These are phyloP conservation scores for Patella depressa DNA, from an alignment of 2,888 invertebrate genomes.

Conservation along the genomic window DNA sequence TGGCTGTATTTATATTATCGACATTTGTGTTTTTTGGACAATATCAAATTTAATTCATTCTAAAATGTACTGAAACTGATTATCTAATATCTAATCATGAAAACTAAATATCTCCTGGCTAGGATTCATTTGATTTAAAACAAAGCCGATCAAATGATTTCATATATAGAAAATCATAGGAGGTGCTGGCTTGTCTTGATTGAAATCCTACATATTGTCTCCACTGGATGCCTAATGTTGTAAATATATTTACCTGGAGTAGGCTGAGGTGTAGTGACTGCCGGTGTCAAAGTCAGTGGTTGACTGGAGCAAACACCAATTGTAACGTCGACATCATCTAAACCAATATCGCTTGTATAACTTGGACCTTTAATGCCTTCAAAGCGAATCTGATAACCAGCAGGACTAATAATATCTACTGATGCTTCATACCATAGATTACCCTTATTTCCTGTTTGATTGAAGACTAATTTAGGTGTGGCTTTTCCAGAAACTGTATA, in stretches of 20 bases:
- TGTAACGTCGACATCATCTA: constrained; percentile 51
- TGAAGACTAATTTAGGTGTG: constrained; percentile 40
- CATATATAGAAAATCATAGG: no score
- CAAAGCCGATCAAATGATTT: no score
- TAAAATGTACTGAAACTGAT: no score
- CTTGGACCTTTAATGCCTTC: constrained; percentile 54
- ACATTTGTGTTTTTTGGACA: no score
- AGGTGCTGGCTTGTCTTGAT: no score
- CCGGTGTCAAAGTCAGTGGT: constrained; percentile 31
- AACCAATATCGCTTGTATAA: constrained; percentile 57
- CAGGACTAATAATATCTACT: constrained; percentile 38
- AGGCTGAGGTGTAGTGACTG: constrained; percentile 39
- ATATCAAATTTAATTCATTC: no score
- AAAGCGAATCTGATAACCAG: constrained; percentile 50
- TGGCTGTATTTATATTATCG: no score
- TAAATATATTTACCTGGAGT: constrained; percentile 43
- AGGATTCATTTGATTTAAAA: no score
- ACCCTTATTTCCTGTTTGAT: constrained; percentile 51
- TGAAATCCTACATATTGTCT: no score
- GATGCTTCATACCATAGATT: constrained; percentile 50
- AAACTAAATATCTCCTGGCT: no score
- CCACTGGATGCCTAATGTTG: no score
- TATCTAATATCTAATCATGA: no score
- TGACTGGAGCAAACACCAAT: constrained; percentile 33
- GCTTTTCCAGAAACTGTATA: constrained; percentile 31